These are phyloP conservation scores for Zoanthus solanderi DNA, from an alignment of 92 coral and sea anemone genomes.

Conservation along the genomic window DNA sequence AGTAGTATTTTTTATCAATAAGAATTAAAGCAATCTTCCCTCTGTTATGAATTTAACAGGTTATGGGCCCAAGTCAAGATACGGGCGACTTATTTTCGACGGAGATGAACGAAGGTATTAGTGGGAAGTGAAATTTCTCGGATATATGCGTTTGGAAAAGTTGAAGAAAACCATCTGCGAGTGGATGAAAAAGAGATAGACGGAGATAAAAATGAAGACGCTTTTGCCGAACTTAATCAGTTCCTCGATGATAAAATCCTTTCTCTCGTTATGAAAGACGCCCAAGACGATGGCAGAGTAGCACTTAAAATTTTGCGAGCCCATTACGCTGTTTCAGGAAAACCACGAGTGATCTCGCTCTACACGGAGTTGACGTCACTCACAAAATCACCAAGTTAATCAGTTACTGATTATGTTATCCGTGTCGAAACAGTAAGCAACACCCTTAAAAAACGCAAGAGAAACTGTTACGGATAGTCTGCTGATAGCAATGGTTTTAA, in stretches of 20 bases:
- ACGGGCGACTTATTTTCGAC: not conserved
- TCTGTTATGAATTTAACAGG: slow-evolving; percentile 60
- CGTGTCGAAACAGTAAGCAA: slow-evolving; percentile 30
- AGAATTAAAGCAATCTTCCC: slow-evolving; percentile 11
- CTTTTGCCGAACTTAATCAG: slow-evolving; percentile 65
- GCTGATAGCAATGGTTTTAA: slow-evolving; percentile 58
- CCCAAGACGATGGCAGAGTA: too few species aligned
- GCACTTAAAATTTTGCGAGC: too few species aligned
- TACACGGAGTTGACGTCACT: slow-evolving; percentile 31
- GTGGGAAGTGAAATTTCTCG: too few species aligned
- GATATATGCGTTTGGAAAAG: not conserved
- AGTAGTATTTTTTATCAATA: not conserved
- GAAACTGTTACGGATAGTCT: slow-evolving; percentile 48
- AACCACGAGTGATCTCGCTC: too few species aligned
- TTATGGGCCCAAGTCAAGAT: slow-evolving; percentile 65
- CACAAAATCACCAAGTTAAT: slow-evolving; percentile 29
- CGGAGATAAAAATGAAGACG: slow-evolving; percentile 38
- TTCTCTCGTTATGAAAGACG: too few species aligned
- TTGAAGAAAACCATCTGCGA: slow-evolving; percentile 36
- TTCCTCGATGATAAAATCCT: slow-evolving; percentile 23
- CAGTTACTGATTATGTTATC: slow-evolving; percentile 19
- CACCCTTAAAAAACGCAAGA: slow-evolving; percentile 43
- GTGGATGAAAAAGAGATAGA: not conserved
- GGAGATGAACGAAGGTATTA: slow-evolving; percentile 35
- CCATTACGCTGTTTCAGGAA: too few species aligned